These are phyloP conservation scores for Aphelocoma californica DNA, from an alignment of 2,797 vertebrate genomes.

Conservation along the genomic window DNA sequence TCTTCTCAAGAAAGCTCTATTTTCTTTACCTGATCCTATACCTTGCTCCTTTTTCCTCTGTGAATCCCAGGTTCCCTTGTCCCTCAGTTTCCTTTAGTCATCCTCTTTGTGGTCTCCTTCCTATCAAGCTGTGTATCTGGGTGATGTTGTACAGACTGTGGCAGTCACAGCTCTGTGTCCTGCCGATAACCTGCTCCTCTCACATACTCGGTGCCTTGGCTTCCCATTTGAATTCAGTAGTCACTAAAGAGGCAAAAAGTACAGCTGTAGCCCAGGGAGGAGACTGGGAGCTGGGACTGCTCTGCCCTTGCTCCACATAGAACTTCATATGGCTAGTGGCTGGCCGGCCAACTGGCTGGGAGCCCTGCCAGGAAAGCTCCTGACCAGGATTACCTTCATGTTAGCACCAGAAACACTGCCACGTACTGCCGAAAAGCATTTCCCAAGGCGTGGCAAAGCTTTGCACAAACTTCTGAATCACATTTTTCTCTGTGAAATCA, in stretches of 20 bases:
- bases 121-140: background rate
- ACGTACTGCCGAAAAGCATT: conserved; percentile 24
- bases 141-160: background rate
- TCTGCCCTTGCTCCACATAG: accelerated
- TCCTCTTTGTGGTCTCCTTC: background rate
- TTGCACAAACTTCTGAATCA: background rate
- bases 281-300: background rate
- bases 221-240: background rate
- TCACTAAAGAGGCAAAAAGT: background rate
- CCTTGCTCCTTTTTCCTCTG: background rate
- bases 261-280: background rate
- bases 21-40: background rate
- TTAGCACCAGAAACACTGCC: background rate
- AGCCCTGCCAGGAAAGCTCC: background rate
- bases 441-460: background rate
- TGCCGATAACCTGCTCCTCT: background rate
- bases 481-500: background rate
- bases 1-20: background rate
- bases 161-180: background rate
- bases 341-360: accelerated
- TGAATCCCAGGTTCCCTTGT: background rate
- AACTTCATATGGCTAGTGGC: background rate
- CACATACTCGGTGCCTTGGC: background rate
- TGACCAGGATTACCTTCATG: background rate
- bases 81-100: background rate